Evolutionary conservation across 2,113 vertebrate genomes (phyloP), one percentile per base, ranked within the genome.

Genomic region (Trochalopteron elliotii): DNA sequence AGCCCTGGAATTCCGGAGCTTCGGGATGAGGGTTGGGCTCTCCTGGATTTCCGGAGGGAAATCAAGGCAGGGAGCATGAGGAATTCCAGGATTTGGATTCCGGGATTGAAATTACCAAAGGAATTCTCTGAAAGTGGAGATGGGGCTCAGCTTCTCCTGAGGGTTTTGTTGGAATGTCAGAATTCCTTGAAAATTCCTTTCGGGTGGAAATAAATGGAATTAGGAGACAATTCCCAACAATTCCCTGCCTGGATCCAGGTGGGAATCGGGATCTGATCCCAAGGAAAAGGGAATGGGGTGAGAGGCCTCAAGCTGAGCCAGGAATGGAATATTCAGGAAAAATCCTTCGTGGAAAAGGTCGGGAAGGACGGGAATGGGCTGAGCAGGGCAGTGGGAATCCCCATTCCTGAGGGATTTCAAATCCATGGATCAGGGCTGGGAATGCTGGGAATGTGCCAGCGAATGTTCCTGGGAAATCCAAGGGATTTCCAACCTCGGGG

Each of bases 91-190:
- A 45, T 45, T 45, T 45, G 44, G 20, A 45, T 45, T 45, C 5
- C 7, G 1, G 57, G 33, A 35, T 25, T 20, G 0, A 15, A 27
- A 45, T 72, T 25, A 23, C 39, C 47, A 5, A 2, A 44, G 56
- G 67, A 31, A 71, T 72, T 83, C 27, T 0, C 0, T 11, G 49
- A 57, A 17, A 21, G 22, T 0, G 9, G 39, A 21, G 33, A 7
- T 14, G 0, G 2, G 22, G 5, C 1, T 37, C 33, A 3, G 7
- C 14, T 53, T 11, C 6, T 72, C 27, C 68, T 4, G 1, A 23
- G 40, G 22, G 33, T 45, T 72, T 61, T 37, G 25, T 10, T 5
- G 44, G 56, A 60, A 20, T 5, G 1, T 13, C 1, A 3, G 68
- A 44, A 53, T 72, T 83, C 68, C 39, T 25, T 37, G 8, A 5